A percentile compares a stretch with the other conserved stretches of the same genome.
These are phyloP conservation scores for Agrilus biguttatus DNA, from an alignment of 2,888 invertebrate species.

Conservation along the genomic window DNA sequence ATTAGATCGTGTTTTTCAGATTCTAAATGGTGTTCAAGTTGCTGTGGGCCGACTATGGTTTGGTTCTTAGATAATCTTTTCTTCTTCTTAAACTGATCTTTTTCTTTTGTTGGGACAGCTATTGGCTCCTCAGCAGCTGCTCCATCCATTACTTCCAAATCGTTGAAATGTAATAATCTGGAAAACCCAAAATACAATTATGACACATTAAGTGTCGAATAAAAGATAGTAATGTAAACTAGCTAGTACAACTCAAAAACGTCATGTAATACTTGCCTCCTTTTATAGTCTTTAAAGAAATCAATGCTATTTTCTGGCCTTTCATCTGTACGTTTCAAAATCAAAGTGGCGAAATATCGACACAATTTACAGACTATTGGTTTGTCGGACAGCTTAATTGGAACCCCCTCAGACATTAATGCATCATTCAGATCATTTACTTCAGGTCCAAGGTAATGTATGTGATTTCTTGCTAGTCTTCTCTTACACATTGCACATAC, in stretches of 20 bases:
- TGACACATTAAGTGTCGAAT: background rate
- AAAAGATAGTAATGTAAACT: background rate
- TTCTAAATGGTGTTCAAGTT: conserved; percentile 10
- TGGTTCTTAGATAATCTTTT: conserved; percentile 20
- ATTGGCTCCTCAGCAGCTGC: conserved; percentile 37
- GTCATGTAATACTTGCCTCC: conserved; percentile 34
- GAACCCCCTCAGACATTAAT: conserved; percentile 48
- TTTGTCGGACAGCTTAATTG: conserved; percentile 50
- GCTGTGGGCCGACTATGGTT: conserved; percentile 10
- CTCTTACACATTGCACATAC: conserved; percentile 66
- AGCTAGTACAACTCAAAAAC: background rate
- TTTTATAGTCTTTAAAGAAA: conserved; percentile 47
- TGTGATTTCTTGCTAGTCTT: conserved; percentile 59
- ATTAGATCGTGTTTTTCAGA: conserved; percentile 29
- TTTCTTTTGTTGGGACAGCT: conserved; percentile 23
- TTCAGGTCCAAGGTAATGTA: conserved; percentile 53
- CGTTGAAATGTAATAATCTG: conserved; percentile 63
- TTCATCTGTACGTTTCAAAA: conserved; percentile 46
- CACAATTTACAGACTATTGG: conserved; percentile 72
- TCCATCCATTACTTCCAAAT: conserved; percentile 49
- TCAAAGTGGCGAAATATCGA: conserved; percentile 59
- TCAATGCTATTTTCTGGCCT: conserved; percentile 30
- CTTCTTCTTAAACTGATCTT: conserved; percentile 25
- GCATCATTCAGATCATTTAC: conserved; percentile 35
- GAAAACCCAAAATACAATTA: conserved; percentile 4